These are phyloP conservation scores for Tipula unca DNA, from an alignment of 2,888 invertebrate genomes.

Conservation along the genomic window DNA sequence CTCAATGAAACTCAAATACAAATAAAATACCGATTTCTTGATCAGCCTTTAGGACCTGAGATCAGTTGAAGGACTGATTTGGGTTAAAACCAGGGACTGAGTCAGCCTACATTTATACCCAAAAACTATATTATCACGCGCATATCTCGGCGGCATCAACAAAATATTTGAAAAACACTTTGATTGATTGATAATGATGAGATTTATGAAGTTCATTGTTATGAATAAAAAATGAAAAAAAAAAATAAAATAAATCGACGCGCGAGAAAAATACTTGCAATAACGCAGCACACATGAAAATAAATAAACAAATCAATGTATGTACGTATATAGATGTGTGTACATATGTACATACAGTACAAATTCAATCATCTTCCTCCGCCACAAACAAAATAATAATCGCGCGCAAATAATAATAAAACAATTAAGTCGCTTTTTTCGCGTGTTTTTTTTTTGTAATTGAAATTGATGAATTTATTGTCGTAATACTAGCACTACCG, in stretches of 20 bases:
- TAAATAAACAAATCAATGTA: background rate
- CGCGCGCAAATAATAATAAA: background rate
- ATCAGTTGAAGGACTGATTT: too few species aligned
- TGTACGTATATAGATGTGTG: too few species aligned
- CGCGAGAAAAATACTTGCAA: background rate
- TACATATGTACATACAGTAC: background rate
- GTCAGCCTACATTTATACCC: too few species aligned
- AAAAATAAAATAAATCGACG: background rate
- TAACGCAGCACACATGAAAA: background rate
- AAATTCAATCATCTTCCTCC: background rate
- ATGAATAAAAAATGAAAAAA: background rate
- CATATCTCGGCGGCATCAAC: background rate
- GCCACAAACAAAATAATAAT: background rate
- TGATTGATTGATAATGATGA: background rate
- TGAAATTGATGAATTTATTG: too few species aligned
- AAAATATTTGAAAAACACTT: background rate
- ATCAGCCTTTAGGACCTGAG: too few species aligned
- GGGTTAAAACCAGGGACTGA: too few species aligned
- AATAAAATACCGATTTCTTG: too few species aligned
- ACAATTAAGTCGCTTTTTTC: background rate
- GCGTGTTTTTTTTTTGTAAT: background rate
- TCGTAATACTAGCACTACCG: background rate
- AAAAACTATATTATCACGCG: background rate
- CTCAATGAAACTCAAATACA: too few species aligned
- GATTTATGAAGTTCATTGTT: background rate